Base-by-base conservation (phyloP, 1,140 invertebrate species). In the Psix sp. region DNA sequence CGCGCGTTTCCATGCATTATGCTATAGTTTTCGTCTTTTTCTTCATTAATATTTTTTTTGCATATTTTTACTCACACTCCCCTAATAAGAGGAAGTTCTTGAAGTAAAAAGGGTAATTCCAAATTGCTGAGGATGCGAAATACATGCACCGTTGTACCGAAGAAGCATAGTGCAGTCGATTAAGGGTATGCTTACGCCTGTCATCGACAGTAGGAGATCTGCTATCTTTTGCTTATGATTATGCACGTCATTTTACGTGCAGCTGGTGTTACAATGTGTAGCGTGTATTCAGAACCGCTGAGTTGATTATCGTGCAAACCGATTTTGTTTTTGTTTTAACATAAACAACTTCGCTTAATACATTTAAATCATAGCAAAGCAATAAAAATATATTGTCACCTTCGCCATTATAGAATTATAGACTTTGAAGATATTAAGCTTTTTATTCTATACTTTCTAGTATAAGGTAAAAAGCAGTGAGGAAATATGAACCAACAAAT, bases 161-260 rank as follows among this genome's bases (percentile, higher is more conserved):
- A 76, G 57, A 63, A 62, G 62, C 56, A 67, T 51, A 63, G 54
- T 20, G 52, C 21, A 38, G 63, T 68, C 63, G 63, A 70, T 76
- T 71, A 76, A 71, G 51, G 60, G 54, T 71, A 76, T 71, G 73
- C 73, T 76, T 71, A 67, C 73, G 73, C 73, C 73, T 75, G 73
- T 75, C 73, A 75, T 70, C 73, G 73, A 75, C 73, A 66, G 60
- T 46, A 18, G 59, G 39, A 75, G 73, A 75, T 75, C 73, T 70
- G 38, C 65, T 75, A 75, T 75, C 73, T 76, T 42, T 56, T 71
- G 54, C 66, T 76, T 76, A 76, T 71, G 73, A 76, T 71, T 76
- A 76, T 76, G 66, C 66, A 71, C 73, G 73, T 76, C 66, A 76
- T 70, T 76, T 76, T 63, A 66, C 21, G 42, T 66, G 66, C 73